phyloP scores from a whole-genome alignment of 2,797 vertebrate genomes.

The Phataginus tetradactyla region DNA sequence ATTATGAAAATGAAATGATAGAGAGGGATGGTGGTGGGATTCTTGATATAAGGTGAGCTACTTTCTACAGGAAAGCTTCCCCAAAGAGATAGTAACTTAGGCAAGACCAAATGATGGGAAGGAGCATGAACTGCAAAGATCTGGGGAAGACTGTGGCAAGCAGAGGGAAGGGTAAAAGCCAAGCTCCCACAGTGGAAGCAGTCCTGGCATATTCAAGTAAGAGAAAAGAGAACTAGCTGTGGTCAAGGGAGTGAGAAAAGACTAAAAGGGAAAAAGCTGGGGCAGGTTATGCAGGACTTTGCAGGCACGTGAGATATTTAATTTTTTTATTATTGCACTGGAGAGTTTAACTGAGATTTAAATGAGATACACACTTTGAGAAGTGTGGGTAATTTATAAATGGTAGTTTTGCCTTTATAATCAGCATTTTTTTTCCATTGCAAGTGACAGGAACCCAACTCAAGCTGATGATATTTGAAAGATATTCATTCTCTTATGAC shows the following conservation, averaged over 20 bases:
- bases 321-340: not conserved
- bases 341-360: not conserved
- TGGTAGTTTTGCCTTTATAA: not conserved
- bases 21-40: not conserved
- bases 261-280: not conserved
- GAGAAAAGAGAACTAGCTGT: not conserved
- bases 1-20: not conserved
- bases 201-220: not conserved
- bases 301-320: not conserved
- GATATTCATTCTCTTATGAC: not conserved
- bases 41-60: not conserved
- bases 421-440: not conserved
- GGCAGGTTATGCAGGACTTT: not conserved
- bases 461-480: not conserved
- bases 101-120: not conserved
- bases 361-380: not conserved
- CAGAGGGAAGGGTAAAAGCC: not conserved
- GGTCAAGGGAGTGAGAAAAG: not conserved
- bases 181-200: not conserved
- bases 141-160: not conserved
- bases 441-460: not conserved
- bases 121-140: not conserved
- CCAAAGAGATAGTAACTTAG: not conserved
- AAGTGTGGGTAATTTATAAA: not conserved
- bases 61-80: not conserved